Conservation (phyloP, 2,888 invertebrate species). For the Tanytarsus gracilentus region DNA sequence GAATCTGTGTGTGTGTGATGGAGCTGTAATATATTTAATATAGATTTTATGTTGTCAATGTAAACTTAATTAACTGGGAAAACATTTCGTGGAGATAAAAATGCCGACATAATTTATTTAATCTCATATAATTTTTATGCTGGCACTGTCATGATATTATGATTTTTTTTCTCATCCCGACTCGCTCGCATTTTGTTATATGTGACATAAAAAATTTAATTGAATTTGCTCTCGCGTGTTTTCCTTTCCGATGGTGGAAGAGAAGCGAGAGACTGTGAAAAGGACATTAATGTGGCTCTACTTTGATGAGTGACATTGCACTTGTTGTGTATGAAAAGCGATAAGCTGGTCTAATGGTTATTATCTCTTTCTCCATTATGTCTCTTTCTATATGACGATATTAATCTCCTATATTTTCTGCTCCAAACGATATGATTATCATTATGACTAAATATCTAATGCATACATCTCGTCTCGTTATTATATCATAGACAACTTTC, state of each 20-base stretch:
- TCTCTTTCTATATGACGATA: neutral
- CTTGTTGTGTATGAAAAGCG: neutral
- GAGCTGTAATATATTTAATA: conserved; percentile 9
- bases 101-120: conserved; percentile 17
- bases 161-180: neutral
- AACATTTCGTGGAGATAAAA: conserved; percentile 13
- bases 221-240: neutral
- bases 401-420: neutral
- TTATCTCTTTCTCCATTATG: neutral
- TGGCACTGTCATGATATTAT: neutral
- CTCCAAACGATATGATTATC: too few relatives aligned
- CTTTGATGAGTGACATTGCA: neutral
- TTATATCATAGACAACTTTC: neutral
- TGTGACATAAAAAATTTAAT: conserved; percentile 5
- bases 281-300: neutral
- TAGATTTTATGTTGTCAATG: conserved; percentile 18
- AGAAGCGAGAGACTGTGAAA: too few relatives aligned
- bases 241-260: too few relatives aligned
- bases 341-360: neutral
- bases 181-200: neutral
- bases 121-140: conserved; percentile 18
- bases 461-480: too few relatives aligned
- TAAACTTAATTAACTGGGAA: conserved; percentile 21
- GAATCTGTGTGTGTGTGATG: too few relatives aligned
- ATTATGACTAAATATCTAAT: too few relatives aligned